A percentile compares a stretch with the other conserved stretches of the same genome.
These are phyloP conservation scores for Tortrix viridana DNA, from an alignment of 2,888 invertebrate species.

Conservation along the genomic window DNA sequence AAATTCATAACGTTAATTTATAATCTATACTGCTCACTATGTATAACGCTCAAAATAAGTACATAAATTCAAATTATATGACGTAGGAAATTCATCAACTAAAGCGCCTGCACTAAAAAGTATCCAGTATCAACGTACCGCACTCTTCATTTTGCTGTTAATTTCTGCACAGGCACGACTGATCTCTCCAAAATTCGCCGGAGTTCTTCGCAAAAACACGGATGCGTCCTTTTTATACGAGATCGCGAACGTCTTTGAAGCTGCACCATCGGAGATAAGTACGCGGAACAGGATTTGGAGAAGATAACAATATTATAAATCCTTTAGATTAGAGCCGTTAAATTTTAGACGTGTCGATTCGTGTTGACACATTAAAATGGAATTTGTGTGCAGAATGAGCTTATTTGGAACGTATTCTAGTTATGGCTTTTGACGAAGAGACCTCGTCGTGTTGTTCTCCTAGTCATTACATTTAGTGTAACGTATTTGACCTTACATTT, in stretches of 20 bases:
- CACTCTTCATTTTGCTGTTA: constrained; percentile 31
- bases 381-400: no score
- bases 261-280: constrained; percentile 1
- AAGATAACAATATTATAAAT: constrained; percentile 24
- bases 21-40: no score
- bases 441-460: no score
- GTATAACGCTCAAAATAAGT: no score
- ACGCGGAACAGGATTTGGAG: constrained; percentile 24
- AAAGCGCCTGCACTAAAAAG: constrained; percentile 14
- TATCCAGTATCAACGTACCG: constrained; percentile 29
- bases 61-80: no score
- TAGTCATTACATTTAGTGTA: no score
- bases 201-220: constrained; percentile 9
- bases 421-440: no score
- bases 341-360: constrained; percentile 8
- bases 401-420: no score
- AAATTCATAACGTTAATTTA: no score
- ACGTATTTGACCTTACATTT: no score
- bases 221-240: constrained; percentile 22
- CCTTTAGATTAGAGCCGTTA: constrained; percentile 15
- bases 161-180: constrained; percentile 4
- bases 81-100: no score
- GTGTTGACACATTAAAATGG: neutral
- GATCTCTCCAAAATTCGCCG: constrained; percentile 1
- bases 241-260: constrained; percentile 4